Base-by-base conservation (phyloP, 2,888 invertebrate genomes). In the Eustalomyia histrio region DNA sequence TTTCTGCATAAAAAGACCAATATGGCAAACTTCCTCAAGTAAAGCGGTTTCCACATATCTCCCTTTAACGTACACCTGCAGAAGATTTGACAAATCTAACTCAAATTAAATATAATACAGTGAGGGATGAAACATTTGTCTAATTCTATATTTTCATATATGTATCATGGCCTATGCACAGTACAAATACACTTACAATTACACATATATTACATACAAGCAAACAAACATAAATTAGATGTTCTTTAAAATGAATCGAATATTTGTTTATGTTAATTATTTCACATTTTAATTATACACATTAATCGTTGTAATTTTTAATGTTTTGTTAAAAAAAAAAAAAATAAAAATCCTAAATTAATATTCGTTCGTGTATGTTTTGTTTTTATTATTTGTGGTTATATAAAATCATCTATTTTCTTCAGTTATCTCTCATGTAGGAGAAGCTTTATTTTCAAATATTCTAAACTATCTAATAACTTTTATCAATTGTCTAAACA, bases 301-400 rank as follows among this genome's bases (percentile, higher is more conserved):
- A 81, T 75, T 29, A 68, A 71, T 74, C 69, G 80, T 74, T 76
- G 80, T 76, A 69, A 76, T 68, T 67, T 76, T 69, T 58, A 74
- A 81, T 74, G 76, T 76, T 81, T 80, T 68, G 57, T 80, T 72
- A 58, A 55, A 55, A 61, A 29, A 29, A 29, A 29, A 29, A 33
- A 43, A 67, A 55, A 1, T 29, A 16, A n/a, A 52, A 50, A 24
- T 12, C 10, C 12, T 9, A n/a, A 18, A 35, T 39, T 47, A 57
- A 35, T 39, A 68, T 52, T 55, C 52, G 67, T 68, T 68, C 10
- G 52, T 60, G 17, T 29, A 73, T 61, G 43, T 14, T 72, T 64
- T 71, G 21, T 53, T n/a, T 55, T 55, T 55, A 2, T 21, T 47
- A 64, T 47, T 63, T 72, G 12, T 63, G 52, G 18, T 21, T 52